phyloP scores from a whole-genome alignment of 2,797 vertebrate genomes.

The Danionella dracula region DNA sequence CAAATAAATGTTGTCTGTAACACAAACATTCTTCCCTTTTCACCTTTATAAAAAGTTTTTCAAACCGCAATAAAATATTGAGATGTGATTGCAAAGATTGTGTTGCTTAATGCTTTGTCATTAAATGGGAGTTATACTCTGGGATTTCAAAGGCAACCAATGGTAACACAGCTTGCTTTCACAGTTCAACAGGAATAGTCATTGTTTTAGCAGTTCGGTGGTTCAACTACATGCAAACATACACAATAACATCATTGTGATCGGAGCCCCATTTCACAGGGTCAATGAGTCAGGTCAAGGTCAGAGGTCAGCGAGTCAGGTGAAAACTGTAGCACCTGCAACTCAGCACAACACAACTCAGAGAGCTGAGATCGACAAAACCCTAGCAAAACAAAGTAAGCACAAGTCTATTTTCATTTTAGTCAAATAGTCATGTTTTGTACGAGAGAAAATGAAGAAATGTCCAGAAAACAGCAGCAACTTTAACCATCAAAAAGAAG shows the following conservation, averaged over 20 bases:
- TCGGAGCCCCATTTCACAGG: not conserved
- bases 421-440: not conserved
- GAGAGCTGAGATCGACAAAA: constrained; percentile 2
- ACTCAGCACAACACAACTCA: not conserved
- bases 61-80: too few species aligned
- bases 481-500: not conserved
- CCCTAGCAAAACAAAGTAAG: not conserved
- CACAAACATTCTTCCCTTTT: too few species aligned
- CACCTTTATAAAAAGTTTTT: too few species aligned
- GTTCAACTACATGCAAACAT: not conserved
- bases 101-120: not conserved
- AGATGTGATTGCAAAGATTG: too few species aligned
- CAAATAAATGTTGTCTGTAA: too few species aligned
- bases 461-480: not conserved
- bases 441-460: not conserved
- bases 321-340: constrained; percentile 16
- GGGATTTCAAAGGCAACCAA: not conserved
- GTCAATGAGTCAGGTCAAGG: constrained; percentile 6
- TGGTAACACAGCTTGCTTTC: not conserved
- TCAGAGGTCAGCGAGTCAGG: constrained; percentile 22
- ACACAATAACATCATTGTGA: constrained; percentile 16
- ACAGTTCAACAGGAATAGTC: not conserved
- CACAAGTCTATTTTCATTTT: not conserved
- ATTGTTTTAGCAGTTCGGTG: constrained; percentile 1
- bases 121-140: not conserved